Base-by-base conservation (phyloP, 2,888 invertebrate genomes). In the Panzeria rudis region DNA sequence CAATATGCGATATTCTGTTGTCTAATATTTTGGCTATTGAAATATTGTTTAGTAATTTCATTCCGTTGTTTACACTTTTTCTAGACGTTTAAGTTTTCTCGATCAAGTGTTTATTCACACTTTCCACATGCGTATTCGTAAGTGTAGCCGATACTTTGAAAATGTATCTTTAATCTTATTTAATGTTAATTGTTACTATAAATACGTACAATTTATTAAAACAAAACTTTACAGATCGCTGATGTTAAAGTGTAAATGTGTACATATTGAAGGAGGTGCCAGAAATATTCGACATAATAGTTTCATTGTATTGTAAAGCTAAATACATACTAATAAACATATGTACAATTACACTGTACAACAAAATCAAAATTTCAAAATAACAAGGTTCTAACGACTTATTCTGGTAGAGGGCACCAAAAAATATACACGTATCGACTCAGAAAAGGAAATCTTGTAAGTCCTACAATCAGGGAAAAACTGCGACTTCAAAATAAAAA, bases 51-150 rank as follows among this genome's bases (percentile, higher is more conserved):
- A 32, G 35, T n/a, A n/a, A 20, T 52, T 52, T 29, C 6, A 54
- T 41, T 54, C 13, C 15, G 15, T n/a, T 75, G 52, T 75, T 75
- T 75, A 62, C 13, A 62, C 29, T 41, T 25, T 52, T 25, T 35
- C 32, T 15, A 32, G 9, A 44, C 35, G 17, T 62, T 17, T 0
- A 15, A 25, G 3, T 41, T 56, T 59, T n/a, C 29, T 52, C 23
- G n/a, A 41, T 69, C 41, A 62, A 75, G 35, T 69, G 62, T 72
- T 83, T 78, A 83, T 72, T 83, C 66, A 83, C 77, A 78, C 20
- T 73, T 66, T 77, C 56, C 38, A 41, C 50, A 68, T 35, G 29
- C 20, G 29, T 20, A n/a, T 15, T 25, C 17, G n/a, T 9, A 23
- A 59, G 56, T 56, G 56, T 17, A 20, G 52, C 35, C 8, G 47